Evolutionary conservation across 2,113 vertebrate genomes (phyloP), one percentile per base, ranked within the genome.

Genomic region (Manacus vitellinus): DNA sequence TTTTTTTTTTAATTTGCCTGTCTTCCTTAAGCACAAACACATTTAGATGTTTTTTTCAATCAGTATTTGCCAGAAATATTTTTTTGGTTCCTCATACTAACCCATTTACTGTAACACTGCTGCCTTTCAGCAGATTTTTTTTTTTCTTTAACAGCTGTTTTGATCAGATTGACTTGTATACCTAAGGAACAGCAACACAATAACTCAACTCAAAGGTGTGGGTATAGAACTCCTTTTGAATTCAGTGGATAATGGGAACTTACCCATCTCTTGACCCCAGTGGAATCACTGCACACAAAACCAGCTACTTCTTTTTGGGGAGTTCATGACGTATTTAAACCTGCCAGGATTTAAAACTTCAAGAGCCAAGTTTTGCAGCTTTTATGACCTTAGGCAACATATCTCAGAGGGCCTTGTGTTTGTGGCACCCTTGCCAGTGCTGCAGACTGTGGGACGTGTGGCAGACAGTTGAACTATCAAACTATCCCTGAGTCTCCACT

Each of bases 311-410:
- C 20, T 37, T 25, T 55, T 18, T 51, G 35, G 43, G 24, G 63
- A 73, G 5, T 37, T 84, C 25, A 27, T 31, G n/a, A 4, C n/a
- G 2, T 61, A 21, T 47, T 75, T 85, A 81, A 78, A 30, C 28
- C 37, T 37, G 21, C 2, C 14, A 39, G 24, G 16, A 41, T n/a
- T 83, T 94, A 67, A 84, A 77, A 81, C 61, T 35, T 95, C 39
- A 12, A 67, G 41, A 37, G 39, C 24, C 31, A 25, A 31, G 9
- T 92, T 92, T 37, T 72, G 11, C 33, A 52, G 6, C 22, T 47
- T 72, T 39, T 55, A 14, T 31, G 25, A 52, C 15, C 10, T 2
- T 23, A 20, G 0, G 3, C 19, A 59, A 2, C 22, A 4, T 4
- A 7, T 24, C 62, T 61, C 24, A 37, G 33, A 55, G 43, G 9